phyloP scores from a whole-genome alignment of 2,797 vertebrate genomes.

The Phylloscopus collybita region DNA sequence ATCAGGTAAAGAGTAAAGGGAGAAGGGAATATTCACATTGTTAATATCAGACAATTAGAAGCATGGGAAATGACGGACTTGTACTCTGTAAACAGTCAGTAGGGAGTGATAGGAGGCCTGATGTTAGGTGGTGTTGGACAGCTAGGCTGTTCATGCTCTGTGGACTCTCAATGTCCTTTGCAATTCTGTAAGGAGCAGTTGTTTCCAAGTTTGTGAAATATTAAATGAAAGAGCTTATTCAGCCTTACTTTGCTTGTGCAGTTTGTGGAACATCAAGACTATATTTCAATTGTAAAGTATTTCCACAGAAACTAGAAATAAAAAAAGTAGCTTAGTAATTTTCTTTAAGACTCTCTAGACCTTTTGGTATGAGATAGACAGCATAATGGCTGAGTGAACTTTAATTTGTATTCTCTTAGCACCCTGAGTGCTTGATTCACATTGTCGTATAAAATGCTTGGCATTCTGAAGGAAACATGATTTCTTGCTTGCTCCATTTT shows the following conservation, averaged over 20 bases:
- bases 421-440: constrained; percentile 25
- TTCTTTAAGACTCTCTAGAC: background rate
- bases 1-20: background rate
- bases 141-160: background rate
- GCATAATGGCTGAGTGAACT: constrained; percentile 34
- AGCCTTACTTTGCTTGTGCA: background rate
- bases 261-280: background rate
- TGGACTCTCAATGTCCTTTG: background rate
- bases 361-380: constrained; percentile 52
- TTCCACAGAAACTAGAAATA: constrained; percentile 16
- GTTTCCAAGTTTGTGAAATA: background rate
- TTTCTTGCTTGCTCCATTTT: background rate
- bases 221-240: background rate
- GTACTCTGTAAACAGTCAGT: background rate
- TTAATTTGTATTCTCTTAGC: constrained; percentile 39
- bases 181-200: background rate
- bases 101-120: background rate
- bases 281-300: background rate
- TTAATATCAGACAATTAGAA: background rate
- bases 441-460: constrained; percentile 49
- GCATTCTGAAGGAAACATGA: constrained; percentile 16
- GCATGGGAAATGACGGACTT: background rate
- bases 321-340: background rate
- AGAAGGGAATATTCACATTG: background rate
- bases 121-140: background rate